A percentile compares a stretch with the other conserved stretches of the same genome.
Conservation (phyloP, 2,113 vertebrate species). For the Otus sunia region DNA sequence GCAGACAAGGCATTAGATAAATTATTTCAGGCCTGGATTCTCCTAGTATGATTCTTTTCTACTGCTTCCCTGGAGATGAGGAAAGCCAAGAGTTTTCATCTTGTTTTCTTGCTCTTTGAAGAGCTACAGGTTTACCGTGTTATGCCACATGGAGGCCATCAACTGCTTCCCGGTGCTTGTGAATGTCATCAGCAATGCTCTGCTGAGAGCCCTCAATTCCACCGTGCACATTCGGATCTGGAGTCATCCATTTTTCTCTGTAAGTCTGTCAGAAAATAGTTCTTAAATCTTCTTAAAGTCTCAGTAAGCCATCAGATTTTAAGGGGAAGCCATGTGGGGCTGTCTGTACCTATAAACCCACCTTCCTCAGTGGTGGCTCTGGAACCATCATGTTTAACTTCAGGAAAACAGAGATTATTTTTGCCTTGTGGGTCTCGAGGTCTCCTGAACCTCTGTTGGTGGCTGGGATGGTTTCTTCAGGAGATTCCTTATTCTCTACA, state of each 20-base stretch:
- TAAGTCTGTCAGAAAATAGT: neutral
- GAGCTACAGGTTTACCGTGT: constrained; percentile 79
- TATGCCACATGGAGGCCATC: constrained; percentile 80
- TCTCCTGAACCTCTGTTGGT: neutral
- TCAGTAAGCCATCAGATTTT: neutral
- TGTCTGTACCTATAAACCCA: neutral
- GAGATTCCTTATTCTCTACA: neutral
- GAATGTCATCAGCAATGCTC: constrained; percentile 84
- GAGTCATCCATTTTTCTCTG: constrained; percentile 72
- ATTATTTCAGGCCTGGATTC: neutral
- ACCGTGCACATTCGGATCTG: constrained; percentile 76
- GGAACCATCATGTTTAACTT: neutral
- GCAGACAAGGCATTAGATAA: neutral
- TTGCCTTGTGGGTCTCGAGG: neutral
- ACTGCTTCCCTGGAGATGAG: neutral
- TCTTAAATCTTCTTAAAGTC: neutral
- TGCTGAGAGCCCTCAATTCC: constrained; percentile 78
- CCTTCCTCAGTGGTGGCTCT: neutral
- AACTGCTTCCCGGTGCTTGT: constrained; percentile 85
- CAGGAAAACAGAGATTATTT: neutral
- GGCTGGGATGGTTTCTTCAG: neutral
- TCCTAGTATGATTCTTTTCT: neutral
- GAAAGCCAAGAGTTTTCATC: neutral
- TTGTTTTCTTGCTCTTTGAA: constrained; percentile 40
- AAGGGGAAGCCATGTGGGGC: neutral